Evolutionary conservation across 2,797 vertebrate genomes (phyloP), one percentile per base, ranked within the genome.

Genomic region (Percopsis omiscomaycus): DNA sequence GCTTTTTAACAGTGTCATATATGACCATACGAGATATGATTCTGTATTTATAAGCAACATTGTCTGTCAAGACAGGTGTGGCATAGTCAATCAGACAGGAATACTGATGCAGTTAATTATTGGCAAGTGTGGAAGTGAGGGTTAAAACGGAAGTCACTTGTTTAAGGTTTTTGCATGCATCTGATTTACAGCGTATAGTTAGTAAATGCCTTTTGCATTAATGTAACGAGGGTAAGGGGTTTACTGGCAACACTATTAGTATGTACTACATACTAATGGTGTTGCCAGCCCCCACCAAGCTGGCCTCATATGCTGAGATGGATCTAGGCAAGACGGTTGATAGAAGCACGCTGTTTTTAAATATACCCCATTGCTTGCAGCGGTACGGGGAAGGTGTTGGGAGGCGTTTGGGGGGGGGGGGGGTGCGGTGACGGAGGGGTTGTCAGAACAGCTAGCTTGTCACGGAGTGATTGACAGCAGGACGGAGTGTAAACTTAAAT

Each of bases 271-370:
- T 22, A 16, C 9, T 22, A 16, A 10, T 15, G 11, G 5, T 51
- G 50, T 8, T 22, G 15, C 22, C 15, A 73, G 42, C 69, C 46
- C 84, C 68, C 66, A 65, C 84, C 83, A 81, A 75, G 77, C 69
- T 8, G 37, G 66, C 16, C 69, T 87, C 84, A 84, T 79, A 74
- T 68, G 79, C 68, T 75, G 67, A 73, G 78, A 81, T 78, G 66
- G 74, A 78, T 77, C 69, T 14, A 60, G 66, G 63, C 86, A 87
- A 79, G 83, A 80, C 83, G 71, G 83, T 82, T 85, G 69, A 82
- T 61, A 44, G 69, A 66, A 66, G 70, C 68, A 74, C 71, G 71
- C 78, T 80, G 82, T 84, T 84, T 84, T 84, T 84, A 64, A 76
- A 73, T 82, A 73, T 69, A 72, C 75, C 64, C 68, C 55, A 46